Evolutionary conservation across 2,113 vertebrate genomes (phyloP), one percentile per base, ranked within the genome.

Genomic region (Propithecus coquereli): DNA sequence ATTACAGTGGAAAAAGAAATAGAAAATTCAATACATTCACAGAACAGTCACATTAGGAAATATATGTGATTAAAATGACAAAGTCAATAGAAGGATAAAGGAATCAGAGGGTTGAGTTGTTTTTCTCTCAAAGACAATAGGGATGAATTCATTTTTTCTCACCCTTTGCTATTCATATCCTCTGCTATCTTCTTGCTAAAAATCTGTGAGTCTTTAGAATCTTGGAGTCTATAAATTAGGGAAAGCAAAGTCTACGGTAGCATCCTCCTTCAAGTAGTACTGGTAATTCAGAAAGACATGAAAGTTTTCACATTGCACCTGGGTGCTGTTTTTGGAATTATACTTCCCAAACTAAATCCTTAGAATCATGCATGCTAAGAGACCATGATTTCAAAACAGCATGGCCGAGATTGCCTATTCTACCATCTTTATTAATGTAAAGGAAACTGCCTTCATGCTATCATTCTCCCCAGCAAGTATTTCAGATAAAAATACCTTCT

Each of bases 381-480:
- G 73, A 84, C 76, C 57, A 43, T 47, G 87, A 97, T 95, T 95
- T 96, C 59, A 90, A 94, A 94, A 63, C 14, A 95, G 13, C 45
- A 47, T 81, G 45, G 8, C 17, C 23, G 14, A 66, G 32, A 92
- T 25, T 68, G 30, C n/a, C 94, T 89, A 73, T 47, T 71, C n/a
- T 32, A 34, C 4, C 6, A 25, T 65, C 65, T 50, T 76, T 59
- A 70, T 73, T 59, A 52, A 25, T 32, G 23, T 8, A 37, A 54
- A 82, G 47, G 34, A 82, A 93, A 91, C 23, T 47, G 14, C 47
- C 54, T 91, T 66, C 40, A 59, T 43, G 34, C 40, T 82, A 54
- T 16, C 37, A 66, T 94, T 95, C 63, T 95, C 54, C 32, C 22
- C 32, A 68, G 52, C 8, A 94, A 76, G 40, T 37, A 88, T 50